Evolutionary conservation across 2,113 vertebrate genomes (phyloP), one percentile per base, ranked within the genome.

Genomic region (Chaetops frenatus): DNA sequence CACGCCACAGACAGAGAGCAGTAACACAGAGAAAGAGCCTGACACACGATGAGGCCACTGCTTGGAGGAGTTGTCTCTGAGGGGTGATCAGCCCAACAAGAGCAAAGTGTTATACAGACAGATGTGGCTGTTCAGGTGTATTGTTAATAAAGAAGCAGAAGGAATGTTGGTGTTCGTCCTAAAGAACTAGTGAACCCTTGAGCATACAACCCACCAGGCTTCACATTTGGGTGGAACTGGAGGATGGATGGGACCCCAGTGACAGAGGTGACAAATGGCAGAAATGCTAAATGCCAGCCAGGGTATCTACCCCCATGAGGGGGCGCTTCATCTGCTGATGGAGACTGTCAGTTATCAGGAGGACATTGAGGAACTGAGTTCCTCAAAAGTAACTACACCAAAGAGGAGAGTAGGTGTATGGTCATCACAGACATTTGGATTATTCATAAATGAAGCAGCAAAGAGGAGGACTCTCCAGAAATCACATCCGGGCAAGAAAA

Each of bases 231-330:
- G 4, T 86, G 56, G 50, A 22, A 60, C 27, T 80, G 33, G 17
- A 56, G 35, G 12, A 44, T 19, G 16, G 14, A 35, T 27, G 40
- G 29, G 23, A 86, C 36, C 15, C 27, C 53, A 31, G 40, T 10
- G 45, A 80, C 12, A 60, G 31, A 53, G 20, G n/a, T 18, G 7
- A 66, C 38, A 64, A 79, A 51, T 80, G 47, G 10, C 42, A 79
- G 28, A 8, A 92, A n/a, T 15, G 20, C 5, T 67, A 45, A 79
- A 82, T 67, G 29, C 42, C 53, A 71, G 12, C 0, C 1, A 0
- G 23, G 18, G 5, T n/a, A 22, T 21, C 40, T 60, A 38, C 7
- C 6, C 11, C 28, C 0, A 0, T 47, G 27, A 82, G 7, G 9
- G 3, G 9, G 5, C 18, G 24, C 15, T 64, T 87, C 2, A 1